Conservation (phyloP, 2,888 invertebrate species). For the Latheticus oryzae region DNA sequence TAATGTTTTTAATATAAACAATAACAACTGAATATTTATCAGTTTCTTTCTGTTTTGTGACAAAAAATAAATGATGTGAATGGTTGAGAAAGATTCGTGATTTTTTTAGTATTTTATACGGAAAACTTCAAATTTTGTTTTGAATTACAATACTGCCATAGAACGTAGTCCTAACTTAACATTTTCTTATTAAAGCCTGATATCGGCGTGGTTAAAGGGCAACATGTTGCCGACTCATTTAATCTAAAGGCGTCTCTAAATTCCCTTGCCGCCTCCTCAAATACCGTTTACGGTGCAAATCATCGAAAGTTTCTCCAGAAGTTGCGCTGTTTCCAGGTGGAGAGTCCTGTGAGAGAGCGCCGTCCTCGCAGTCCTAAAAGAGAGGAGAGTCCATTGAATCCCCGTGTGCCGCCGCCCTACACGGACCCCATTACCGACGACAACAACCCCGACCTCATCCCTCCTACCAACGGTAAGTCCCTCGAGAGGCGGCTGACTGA, state of each 20-base stretch:
- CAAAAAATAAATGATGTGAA: too few relatives aligned
- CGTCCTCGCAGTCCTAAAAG: slow-evolving; percentile 57
- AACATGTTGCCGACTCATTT: slow-evolving; percentile 24
- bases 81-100: too few relatives aligned
- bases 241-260: slow-evolving; percentile 4
- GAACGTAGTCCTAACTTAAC: too few relatives aligned
- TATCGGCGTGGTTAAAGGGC: slow-evolving; percentile 15
- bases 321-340: slow-evolving; percentile 52
- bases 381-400: slow-evolving; percentile 60
- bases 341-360: slow-evolving; percentile 61
- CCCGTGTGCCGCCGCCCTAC: slow-evolving; percentile 60
- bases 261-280: slow-evolving; percentile 13
- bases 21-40: too few relatives aligned
- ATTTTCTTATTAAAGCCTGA: slow-evolving; percentile 23
- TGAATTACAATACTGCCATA: too few relatives aligned
- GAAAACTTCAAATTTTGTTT: too few relatives aligned
- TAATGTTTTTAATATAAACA: too few relatives aligned
- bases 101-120: too few relatives aligned
- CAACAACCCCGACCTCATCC: slow-evolving; percentile 65
- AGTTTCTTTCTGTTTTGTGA: too few relatives aligned
- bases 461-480: slow-evolving; percentile 63
- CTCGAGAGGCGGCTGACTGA: slow-evolving; percentile 34
- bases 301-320: slow-evolving; percentile 35
- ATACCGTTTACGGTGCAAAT: slow-evolving; percentile 28
- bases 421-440: slow-evolving; percentile 62